Evolutionary conservation across 2,113 vertebrate species (phyloP).

Genomic region (Mesocricetus auratus): DNA sequence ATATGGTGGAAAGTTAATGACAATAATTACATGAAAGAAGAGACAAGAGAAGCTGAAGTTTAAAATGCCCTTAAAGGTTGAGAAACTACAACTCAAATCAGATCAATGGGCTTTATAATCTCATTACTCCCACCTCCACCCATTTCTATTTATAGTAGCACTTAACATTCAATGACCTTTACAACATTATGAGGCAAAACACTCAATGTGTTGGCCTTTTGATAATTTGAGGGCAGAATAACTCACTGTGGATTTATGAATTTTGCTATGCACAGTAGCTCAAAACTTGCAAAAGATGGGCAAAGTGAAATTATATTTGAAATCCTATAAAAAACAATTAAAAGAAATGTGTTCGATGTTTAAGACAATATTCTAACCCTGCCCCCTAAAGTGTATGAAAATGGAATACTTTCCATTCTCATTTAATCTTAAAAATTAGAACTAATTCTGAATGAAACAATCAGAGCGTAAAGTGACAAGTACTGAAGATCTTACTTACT

Average conservation of each 20-base stretch:
- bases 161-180: neutral
- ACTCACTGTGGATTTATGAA: neutral
- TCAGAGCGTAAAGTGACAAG: neutral
- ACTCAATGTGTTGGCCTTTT: neutral
- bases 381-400: neutral
- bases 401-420: neutral
- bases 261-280: neutral
- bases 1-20: neutral
- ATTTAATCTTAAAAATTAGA: neutral
- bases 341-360: neutral
- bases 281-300: neutral
- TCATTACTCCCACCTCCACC: neutral
- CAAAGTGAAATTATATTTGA: conserved; percentile 17
- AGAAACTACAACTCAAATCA: conserved; percentile 8
- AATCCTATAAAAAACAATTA: conserved; percentile 22
- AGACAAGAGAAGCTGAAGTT: neutral
- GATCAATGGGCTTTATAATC: neutral
- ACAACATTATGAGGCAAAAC: neutral
- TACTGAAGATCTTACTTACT: neutral
- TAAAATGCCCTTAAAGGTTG: neutral
- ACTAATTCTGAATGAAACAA: neutral
- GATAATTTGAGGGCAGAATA: neutral
- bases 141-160: conserved; percentile 4
- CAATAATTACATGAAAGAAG: neutral
- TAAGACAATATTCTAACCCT: conserved; percentile 5